A percentile compares a stretch with the other conserved stretches of the same genome.
Conservation (phyloP, 1,140 invertebrate genomes). For the Atta cephalotes region DNA sequence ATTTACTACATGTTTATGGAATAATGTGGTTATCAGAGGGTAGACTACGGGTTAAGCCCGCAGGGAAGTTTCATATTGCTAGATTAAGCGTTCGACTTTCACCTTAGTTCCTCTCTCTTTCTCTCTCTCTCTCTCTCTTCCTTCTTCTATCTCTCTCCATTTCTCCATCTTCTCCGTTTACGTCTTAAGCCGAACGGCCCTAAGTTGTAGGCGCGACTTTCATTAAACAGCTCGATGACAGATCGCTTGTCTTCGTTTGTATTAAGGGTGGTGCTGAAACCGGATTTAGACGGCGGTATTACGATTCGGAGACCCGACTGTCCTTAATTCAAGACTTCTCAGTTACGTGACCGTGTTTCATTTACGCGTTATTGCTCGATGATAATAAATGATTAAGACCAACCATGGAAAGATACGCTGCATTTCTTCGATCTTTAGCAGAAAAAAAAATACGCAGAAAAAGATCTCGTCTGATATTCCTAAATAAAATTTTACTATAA, state of each 20-base stretch:
- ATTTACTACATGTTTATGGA: conserved; percentile 21
- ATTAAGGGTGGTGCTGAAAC: conserved; percentile 66
- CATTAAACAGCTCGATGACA: conserved; percentile 81
- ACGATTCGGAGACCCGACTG: conserved; percentile 14
- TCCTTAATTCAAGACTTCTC: conserved; percentile 44
- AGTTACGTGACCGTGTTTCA: conserved; percentile 53
- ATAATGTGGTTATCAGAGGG: conserved; percentile 65
- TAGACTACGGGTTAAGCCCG: conserved; percentile 68
- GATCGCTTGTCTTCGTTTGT: conserved; percentile 76
- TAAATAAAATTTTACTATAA: neutral
- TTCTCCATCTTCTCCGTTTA: conserved; percentile 55
- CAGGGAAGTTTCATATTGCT: conserved; percentile 80
- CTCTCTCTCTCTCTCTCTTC: conserved; percentile 67
- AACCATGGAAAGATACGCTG: neutral
- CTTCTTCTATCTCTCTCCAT: conserved; percentile 63
- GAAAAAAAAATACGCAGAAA: too few relatives aligned
- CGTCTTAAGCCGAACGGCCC: conserved; percentile 74
- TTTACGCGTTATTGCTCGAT: conserved; percentile 24
- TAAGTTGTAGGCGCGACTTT: conserved; percentile 79
- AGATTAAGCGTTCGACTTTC: conserved; percentile 76
- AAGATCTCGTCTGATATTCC: neutral
- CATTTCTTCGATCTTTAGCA: neutral
- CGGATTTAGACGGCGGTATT: conserved; percentile 61
- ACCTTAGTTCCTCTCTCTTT: conserved; percentile 59
- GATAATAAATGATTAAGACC: neutral